Evolutionary conservation across 2,113 vertebrate species (phyloP).

Genomic region (Hirundichthys speculiger): DNA sequence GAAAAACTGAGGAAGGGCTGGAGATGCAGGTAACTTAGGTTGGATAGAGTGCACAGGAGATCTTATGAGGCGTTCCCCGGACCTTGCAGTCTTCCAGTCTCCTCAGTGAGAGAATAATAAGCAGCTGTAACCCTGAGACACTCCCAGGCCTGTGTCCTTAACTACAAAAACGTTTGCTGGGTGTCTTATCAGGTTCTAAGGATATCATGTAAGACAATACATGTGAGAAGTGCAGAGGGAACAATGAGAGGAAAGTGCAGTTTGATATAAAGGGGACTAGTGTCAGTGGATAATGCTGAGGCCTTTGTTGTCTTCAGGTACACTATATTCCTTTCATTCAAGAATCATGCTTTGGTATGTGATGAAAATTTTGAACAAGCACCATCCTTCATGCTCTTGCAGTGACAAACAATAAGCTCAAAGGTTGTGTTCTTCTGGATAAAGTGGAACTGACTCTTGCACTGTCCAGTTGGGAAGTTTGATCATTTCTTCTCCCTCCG

Average conservation of each 20-base stretch:
- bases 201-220: constrained; percentile 82
- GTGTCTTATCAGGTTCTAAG: constrained; percentile 79
- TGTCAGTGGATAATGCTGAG: constrained; percentile 75
- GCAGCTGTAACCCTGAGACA: constrained; percentile 74
- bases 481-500: no score
- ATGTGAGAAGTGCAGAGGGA: constrained; percentile 78
- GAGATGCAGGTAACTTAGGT: constrained; percentile 56
- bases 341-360: constrained; percentile 32
- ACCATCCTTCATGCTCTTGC: constrained; percentile 15
- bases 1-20: constrained; percentile 49
- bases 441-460: constrained; percentile 9
- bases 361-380: constrained; percentile 42
- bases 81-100: constrained; percentile 54
- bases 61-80: constrained; percentile 71
- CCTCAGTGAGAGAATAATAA: constrained; percentile 72
- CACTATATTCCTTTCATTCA: constrained; percentile 60
- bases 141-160: constrained; percentile 74
- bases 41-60: constrained; percentile 53
- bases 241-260: constrained; percentile 71
- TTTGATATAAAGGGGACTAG: constrained; percentile 73
- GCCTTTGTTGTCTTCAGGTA: constrained; percentile 71
- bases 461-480: not conserved
- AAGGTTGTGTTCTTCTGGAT: constrained; percentile 1
- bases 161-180: constrained; percentile 63
- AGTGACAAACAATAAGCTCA: constrained; percentile 9